Evolutionary conservation across 2,797 vertebrate genomes (phyloP), one percentile per base, ranked within the genome.

Genomic region (Momotus momota): DNA sequence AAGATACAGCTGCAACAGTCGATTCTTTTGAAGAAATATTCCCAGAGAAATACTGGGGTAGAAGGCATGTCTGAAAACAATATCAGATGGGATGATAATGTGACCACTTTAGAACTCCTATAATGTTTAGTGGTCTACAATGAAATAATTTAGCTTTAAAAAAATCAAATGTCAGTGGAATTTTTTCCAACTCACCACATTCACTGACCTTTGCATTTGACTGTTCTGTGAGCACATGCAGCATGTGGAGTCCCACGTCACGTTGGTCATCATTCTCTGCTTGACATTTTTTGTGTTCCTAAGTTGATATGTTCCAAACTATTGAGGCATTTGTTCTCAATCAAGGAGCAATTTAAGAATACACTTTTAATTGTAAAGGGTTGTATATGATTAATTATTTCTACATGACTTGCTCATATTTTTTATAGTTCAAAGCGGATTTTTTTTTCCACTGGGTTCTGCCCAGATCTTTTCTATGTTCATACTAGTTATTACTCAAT

Each of bases 311-410:
- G 96, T 96, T 97, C 96, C 97, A 97, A 97, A 98, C 97, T 98
- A 98, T 98, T 98, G 98, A 98, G 97, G 96, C 98, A 97, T 98
- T 98, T 98, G 97, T 98, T 98, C 98, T 98, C 95, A 97, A 97
- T 98, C 96, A 98, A 97, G 94, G 97, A 97, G 96, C 95, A 96
- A 96, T 98, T 98, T 97, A 97, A 98, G 93, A 98, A 97, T 97
- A 97, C 88, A 97, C 38, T 97, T 98, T 97, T 98, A 98, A 98
- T 98, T 98, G 97, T 97, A 98, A 97, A 91, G 94, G 79, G 71
- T 97, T 97, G 88, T 96, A 90, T 97, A 94, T 98, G 96, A 98
- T 98, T 98, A 96, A 98, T 98, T 98, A 95, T 98, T 97, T 98
- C 92, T 93, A 96, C 86, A 89, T 94, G 95, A 77, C 81, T 96